Conservation (phyloP, 2,797 vertebrate genomes). For the Synaphobranchus kaupii region DNA sequence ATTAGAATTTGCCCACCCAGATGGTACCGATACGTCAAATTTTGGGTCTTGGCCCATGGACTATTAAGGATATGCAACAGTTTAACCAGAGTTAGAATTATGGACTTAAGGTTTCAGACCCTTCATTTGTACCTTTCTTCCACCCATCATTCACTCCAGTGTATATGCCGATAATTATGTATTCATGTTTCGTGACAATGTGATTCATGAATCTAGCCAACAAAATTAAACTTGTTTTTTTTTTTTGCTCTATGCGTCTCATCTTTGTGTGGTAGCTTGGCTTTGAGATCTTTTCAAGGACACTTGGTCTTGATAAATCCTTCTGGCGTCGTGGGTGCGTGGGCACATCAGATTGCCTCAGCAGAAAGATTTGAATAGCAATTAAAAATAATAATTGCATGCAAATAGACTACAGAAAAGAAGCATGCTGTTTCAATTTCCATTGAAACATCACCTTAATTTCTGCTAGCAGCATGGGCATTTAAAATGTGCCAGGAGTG, state of each 20-base stretch:
- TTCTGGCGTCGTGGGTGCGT: not conserved
- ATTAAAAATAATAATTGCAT: not conserved
- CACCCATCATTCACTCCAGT: not conserved
- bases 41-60: no score
- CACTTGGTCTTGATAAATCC: constrained; percentile 32
- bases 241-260: not conserved
- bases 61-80: not conserved
- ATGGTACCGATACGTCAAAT: no score
- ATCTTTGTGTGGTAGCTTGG: constrained; percentile 9
- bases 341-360: constrained; percentile 1
- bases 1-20: no score
- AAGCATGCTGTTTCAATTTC: not conserved
- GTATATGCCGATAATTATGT: constrained; percentile 8
- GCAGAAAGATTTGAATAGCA: constrained; percentile 6
- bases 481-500: not conserved
- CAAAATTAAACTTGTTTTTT: constrained; percentile 4
- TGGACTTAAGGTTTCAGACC: not conserved
- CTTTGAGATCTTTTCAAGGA: constrained; percentile 26
- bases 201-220: constrained; percentile 26
- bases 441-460: not conserved
- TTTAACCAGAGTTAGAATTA: not conserved
- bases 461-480: not conserved
- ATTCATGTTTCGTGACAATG: constrained; percentile 3
- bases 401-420: not conserved
- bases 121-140: not conserved